These are phyloP conservation scores for Drosophila cracens DNA, from an alignment of 2,888 invertebrate genomes.

Conservation along the genomic window DNA sequence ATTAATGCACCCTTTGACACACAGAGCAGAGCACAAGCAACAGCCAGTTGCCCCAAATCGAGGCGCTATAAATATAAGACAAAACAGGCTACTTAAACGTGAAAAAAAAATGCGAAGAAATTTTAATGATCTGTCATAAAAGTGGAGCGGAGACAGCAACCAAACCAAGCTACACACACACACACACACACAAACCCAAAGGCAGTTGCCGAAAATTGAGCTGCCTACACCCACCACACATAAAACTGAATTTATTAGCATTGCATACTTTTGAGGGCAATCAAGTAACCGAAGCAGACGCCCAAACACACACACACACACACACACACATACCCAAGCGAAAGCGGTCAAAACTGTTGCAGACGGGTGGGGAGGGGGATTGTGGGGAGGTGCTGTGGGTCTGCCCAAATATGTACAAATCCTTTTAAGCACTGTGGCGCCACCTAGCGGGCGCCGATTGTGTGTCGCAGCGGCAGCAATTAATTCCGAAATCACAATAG, in stretches of 20 bases:
- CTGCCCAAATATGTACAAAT: constrained; percentile 54
- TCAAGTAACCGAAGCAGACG: constrained; percentile 64
- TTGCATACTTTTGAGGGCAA: constrained; percentile 78
- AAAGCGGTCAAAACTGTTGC: constrained; percentile 45
- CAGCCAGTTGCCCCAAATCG: constrained; percentile 50
- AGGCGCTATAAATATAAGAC: constrained; percentile 74
- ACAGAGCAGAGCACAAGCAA: constrained; percentile 1
- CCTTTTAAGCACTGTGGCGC: constrained; percentile 76
- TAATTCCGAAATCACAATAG: constrained; percentile 80
- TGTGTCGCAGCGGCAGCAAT: constrained; percentile 67
- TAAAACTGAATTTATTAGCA: constrained; percentile 78
- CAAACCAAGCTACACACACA: neutral
- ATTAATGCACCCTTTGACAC: constrained; percentile 79
- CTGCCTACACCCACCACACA: constrained; percentile 32
- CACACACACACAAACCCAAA: constrained; percentile 7
- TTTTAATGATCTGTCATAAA: constrained; percentile 81
- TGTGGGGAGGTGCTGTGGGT: neutral
- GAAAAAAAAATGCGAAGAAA: constrained; percentile 33
- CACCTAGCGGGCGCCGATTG: constrained; percentile 56
- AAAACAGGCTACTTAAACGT: constrained; percentile 74
- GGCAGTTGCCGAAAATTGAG: constrained; percentile 19
- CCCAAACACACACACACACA: constrained; percentile 3
- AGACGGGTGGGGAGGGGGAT: neutral
- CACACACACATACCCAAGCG: neutral
- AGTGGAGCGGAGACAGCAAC: constrained; percentile 41